phyloP scores from a whole-genome alignment of 2,888 invertebrate genomes.

The Leptinotarsa tumamoca region DNA sequence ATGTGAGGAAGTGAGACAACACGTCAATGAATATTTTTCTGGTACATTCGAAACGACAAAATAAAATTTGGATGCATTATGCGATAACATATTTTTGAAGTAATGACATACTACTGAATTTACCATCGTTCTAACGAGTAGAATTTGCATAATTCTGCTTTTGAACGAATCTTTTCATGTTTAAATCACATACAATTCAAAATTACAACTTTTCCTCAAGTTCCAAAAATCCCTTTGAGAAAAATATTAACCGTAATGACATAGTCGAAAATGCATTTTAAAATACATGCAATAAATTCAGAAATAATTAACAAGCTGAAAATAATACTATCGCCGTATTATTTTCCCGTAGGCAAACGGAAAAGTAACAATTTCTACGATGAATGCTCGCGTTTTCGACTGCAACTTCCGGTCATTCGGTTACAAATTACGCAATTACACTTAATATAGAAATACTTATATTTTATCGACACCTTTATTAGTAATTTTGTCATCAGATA shows the following conservation, averaged over 20 bases:
- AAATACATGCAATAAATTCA: constrained; percentile 35
- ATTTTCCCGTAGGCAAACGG: constrained; percentile 41
- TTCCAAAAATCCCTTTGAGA: background rate
- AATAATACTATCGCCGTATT: constrained; percentile 32
- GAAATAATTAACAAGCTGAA: constrained; percentile 43
- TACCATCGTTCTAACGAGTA: constrained; percentile 29
- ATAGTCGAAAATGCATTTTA: constrained; percentile 25
- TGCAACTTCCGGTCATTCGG: constrained; percentile 44
- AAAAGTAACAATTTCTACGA: constrained; percentile 47
- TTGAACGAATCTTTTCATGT: constrained; percentile 32
- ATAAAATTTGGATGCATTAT: background rate
- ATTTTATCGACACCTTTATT: constrained; percentile 51
- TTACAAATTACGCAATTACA: constrained; percentile 50
- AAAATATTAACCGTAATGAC: background rate
- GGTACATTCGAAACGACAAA: background rate
- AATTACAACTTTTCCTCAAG: constrained; percentile 23
- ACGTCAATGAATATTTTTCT: background rate
- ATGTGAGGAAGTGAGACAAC: too few species aligned
- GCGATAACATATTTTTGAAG: constrained; percentile 13
- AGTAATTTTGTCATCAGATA: constrained; percentile 51
- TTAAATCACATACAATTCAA: constrained; percentile 24
- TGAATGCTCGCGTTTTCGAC: constrained; percentile 46
- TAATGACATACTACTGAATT: constrained; percentile 33
- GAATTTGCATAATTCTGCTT: constrained; percentile 36
- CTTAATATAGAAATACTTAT: constrained; percentile 42